Evolutionary conservation across 1,140 invertebrate genomes (phyloP).

Genomic region (Oscheius sp.): DNA sequence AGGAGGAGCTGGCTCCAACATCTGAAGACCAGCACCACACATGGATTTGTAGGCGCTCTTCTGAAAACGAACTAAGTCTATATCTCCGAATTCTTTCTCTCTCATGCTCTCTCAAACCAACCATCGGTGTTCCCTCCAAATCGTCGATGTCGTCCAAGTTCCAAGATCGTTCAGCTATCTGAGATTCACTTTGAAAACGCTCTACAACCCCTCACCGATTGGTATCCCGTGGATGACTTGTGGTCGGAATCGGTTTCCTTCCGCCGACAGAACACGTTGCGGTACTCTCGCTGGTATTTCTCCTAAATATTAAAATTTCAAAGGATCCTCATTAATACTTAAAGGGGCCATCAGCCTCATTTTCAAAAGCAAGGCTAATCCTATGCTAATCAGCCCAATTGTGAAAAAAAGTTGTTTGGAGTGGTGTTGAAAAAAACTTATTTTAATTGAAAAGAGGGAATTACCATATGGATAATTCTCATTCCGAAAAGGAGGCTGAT

Average conservation of each 20-base stretch:
- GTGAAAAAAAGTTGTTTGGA: no score
- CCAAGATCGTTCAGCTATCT: neutral
- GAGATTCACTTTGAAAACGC: neutral
- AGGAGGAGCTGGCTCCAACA: neutral
- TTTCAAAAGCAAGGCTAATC: no score
- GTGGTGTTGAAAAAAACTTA: no score
- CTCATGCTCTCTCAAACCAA: neutral
- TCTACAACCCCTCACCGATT: neutral
- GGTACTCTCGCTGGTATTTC: conserved; percentile 31
- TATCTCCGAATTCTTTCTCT: no score
- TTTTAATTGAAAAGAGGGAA: neutral
- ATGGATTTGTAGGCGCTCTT: neutral
- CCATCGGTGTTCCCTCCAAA: neutral
- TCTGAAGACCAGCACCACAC: neutral
- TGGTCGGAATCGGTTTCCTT: neutral
- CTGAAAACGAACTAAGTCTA: neutral
- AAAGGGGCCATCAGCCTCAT: neutral
- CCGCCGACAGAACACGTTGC: conserved; percentile 1
- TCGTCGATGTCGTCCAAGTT: neutral
- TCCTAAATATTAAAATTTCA: conserved; percentile 5
- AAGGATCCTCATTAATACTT: neutral
- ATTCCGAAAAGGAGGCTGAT: no score
- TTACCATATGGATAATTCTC: neutral
- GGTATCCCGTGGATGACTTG: neutral
- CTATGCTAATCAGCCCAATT: no score